Base-by-base conservation (phyloP, 1,140 invertebrate species). In the Micrasema minimum region DNA sequence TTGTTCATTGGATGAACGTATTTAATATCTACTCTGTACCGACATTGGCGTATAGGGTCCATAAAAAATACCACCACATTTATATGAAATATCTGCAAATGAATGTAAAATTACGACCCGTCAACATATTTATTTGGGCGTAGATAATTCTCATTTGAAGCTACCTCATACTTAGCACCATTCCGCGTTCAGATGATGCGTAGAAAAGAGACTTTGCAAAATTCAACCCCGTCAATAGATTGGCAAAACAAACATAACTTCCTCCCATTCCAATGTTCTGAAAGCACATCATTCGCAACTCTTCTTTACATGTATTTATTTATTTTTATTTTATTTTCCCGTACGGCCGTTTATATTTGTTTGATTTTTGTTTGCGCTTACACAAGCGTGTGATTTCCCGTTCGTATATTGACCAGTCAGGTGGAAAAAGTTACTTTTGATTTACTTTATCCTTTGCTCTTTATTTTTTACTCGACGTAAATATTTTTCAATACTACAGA, bases 381-480 rank as follows among this genome's bases (percentile, higher is more conserved):
- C 45, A 48, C n/a, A 50, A 72, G 71, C 71, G 55, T 14, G 57
- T 72, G 59, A 72, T 72, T 72, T 59, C 38, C 53, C 43, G 46
- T 53, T 68, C 71, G 71, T 55, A 50, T 65, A 72, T 61, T 72
- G 16, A 20, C 55, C 65, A 72, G 62, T 72, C 71, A 72, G 71
- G 66, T 72, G 71, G 71, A 72, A 72, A 72, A 72, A 72, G 71
- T 72, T 65, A 57, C 70, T 72, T 72, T 72, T 72, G 70, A 72
- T 72, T 72, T 72, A 72, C 70, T 59, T 67, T 66, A 66, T 71
- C 69, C 46, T 66, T 71, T 66, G 61, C 69, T 71, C 62, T 71
- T 71, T 71, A 51, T 26, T 64, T 65, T 66, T 35, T 35, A 26
- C 38, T n/a, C 62, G 14, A 35, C 38, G 46, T 71, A 51, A n/a